Evolutionary conservation across 2,797 vertebrate species (phyloP).

Genomic region (Lepilemur septentrionalis): DNA sequence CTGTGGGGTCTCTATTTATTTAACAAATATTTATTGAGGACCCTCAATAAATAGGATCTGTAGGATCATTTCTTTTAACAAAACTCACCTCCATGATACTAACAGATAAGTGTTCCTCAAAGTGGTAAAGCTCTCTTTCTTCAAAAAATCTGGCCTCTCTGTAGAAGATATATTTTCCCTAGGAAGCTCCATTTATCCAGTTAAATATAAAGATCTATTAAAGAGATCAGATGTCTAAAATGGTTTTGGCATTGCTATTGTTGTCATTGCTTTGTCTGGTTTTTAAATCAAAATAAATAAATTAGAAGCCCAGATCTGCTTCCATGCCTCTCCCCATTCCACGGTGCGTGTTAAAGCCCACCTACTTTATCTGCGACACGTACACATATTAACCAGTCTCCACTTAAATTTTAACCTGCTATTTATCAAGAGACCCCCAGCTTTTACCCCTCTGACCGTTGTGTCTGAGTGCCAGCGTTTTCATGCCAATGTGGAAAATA

Average conservation of each 20-base stretch:
- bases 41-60: not conserved
- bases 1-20: constrained; percentile 62
- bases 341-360: not conserved
- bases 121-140: not conserved
- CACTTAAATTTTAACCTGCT: constrained; percentile 47
- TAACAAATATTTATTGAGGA: constrained; percentile 57
- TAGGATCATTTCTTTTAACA: not conserved
- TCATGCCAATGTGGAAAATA: not conserved
- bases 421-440: accelerated
- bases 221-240: not conserved
- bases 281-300: constrained; percentile 50
- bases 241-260: not conserved
- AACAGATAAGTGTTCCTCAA: not conserved
- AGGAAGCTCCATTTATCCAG: not conserved
- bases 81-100: not conserved
- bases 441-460: not conserved
- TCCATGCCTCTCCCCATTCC: not conserved
- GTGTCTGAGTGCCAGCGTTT: not conserved
- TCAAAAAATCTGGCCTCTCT: not conserved
- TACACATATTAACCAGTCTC: constrained; percentile 56
- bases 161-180: not conserved
- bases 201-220: constrained; percentile 6
- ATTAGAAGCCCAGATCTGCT: not conserved
- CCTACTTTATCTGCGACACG: not conserved
- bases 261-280: constrained; percentile 4